Conservation (phyloP, 2,797 vertebrate genomes). For the Galago senegalensis region DNA sequence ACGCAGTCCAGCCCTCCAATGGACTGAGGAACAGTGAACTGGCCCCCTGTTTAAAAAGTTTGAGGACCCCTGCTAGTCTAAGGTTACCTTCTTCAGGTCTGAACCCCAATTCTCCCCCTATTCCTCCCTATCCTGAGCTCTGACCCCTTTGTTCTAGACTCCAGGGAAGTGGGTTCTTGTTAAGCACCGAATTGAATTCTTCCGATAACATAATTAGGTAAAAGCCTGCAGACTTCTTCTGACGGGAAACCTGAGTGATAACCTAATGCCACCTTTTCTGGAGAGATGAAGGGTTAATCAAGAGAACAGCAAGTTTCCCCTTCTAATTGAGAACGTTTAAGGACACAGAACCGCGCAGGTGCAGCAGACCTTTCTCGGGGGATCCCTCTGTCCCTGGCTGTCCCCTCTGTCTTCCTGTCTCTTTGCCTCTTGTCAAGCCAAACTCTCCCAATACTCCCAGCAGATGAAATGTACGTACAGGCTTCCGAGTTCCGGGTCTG, state of each 20-base stretch:
- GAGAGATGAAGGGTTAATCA: conserved; percentile 19
- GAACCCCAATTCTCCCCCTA: not conserved
- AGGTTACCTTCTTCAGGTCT: not conserved
- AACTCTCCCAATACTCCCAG: not conserved
- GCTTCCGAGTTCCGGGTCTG: not conserved
- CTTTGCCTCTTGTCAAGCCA: not conserved
- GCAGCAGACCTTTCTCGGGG: not conserved
- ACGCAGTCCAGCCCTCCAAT: too few species aligned
- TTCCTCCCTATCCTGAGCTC: not conserved
- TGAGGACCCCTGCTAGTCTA: not conserved
- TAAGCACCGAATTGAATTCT: not conserved
- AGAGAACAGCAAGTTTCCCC: not conserved
- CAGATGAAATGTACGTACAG: not conserved
- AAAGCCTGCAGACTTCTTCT: not conserved
- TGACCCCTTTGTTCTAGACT: not conserved
- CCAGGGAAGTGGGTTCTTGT: not conserved
- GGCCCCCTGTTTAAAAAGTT: too few species aligned
- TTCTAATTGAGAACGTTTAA: conserved; percentile 3
- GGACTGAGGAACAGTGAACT: too few species aligned
- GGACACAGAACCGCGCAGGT: not conserved
- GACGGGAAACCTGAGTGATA: not conserved
- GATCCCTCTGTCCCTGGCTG: not conserved
- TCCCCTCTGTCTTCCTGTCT: not conserved
- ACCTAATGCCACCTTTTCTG: not conserved
- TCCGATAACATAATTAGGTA: conserved; percentile 22